A percentile compares a stretch with the other conserved stretches of the same genome.
Evolutionary conservation across 2,888 invertebrate genomes (phyloP).

Genomic region (Folsomia manolachei): DNA sequence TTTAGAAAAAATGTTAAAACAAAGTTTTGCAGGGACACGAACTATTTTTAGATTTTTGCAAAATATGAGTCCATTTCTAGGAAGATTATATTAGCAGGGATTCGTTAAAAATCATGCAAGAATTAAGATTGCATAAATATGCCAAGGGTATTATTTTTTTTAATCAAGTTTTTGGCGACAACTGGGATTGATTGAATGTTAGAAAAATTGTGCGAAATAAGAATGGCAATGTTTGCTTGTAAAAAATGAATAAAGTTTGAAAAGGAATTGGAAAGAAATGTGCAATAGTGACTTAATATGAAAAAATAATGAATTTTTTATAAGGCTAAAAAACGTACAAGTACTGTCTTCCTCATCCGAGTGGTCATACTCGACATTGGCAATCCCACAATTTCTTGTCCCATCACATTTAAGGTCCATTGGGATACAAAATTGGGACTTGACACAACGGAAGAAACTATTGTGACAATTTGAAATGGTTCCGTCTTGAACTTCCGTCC

Average conservation of each 20-base stretch:
- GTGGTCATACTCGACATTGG: constrained; percentile 53
- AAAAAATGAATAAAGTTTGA: not conserved
- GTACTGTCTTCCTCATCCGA: constrained; percentile 56
- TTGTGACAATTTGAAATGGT: constrained; percentile 32
- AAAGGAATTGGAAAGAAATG: not conserved
- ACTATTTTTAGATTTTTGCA: not conserved
- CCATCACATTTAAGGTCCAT: constrained; percentile 56
- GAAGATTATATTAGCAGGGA: not conserved
- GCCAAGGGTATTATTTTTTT: not conserved
- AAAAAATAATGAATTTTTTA: not conserved
- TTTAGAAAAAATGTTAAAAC: constrained; percentile 24
- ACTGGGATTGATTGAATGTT: not conserved
- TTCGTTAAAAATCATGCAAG: not conserved
- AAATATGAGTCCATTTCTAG: no score
- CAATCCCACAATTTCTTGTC: constrained; percentile 58
- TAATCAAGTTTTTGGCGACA: not conserved
- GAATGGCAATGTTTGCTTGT: no score
- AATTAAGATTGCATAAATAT: not conserved
- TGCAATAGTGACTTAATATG: not conserved
- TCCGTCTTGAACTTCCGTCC: constrained; percentile 78
- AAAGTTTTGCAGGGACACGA: not conserved
- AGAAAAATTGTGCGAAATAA: not conserved
- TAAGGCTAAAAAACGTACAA: not conserved
- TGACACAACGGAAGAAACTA: constrained; percentile 55
- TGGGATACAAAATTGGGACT: constrained; percentile 58